Evolutionary conservation across 2,113 vertebrate genomes (phyloP), one percentile per base, ranked within the genome.

Genomic region (Saimiri boliviensis): DNA sequence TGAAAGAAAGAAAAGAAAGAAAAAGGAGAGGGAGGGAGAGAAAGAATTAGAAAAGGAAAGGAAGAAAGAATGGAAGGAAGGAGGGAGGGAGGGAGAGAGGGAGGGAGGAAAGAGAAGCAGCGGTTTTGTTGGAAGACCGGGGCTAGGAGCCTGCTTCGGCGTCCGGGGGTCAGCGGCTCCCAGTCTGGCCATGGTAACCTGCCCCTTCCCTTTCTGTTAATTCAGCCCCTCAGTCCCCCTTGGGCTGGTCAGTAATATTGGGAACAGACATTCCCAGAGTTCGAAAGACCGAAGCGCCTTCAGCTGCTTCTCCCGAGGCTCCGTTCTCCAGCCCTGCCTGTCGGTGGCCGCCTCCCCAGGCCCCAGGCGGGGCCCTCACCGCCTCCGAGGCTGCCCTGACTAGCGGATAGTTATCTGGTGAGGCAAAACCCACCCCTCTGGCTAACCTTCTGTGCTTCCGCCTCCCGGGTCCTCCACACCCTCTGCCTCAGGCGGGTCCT

Each of bases 21-120:
- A 8, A 11, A 3, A 60, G 27, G 10, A 4, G 27, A 27, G 58
- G 58, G 8, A 35, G 63, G 5, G 58, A 60, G 14, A 27, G 30
- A 66, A 32, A 12, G 5, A 66, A 6, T 0, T 4, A 32, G 5
- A 9, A 13, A 32, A 2, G 4, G 12, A 32, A 1, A 5, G 27
- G 1, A 30, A 5, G 27, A 6, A 30, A 0, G 58, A 30, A 27
- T 0, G 23, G 0, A 63, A 0, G 13, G 1, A 12, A 16, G 13
- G 30, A 7, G 14, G 13, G 30, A 3, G 5, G 63, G 63, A 5
- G 12, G 5, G 2, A 10, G 5, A 5, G 30, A 2, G 32, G 32
- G 63, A 30, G 27, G 60, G 32, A 30, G 35, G 32, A 71, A 2
- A 71, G 16, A 54, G 77, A 76, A 20, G n/a, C 10, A 70, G 54